These are phyloP conservation scores for Desmophyllum pertusum DNA, from an alignment of 92 coral and sea anemone genomes.

Conservation along the genomic window DNA sequence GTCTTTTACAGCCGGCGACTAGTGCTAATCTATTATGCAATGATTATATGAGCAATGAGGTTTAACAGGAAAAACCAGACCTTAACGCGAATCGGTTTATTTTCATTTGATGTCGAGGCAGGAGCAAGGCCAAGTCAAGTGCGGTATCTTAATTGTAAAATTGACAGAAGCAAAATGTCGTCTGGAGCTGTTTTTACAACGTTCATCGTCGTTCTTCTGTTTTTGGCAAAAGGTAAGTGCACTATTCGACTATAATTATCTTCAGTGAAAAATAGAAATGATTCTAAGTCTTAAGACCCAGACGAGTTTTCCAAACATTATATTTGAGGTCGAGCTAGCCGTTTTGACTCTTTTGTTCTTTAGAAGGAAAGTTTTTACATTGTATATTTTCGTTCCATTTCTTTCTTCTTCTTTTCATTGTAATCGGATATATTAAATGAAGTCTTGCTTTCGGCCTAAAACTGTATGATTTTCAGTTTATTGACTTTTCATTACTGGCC, in stretches of 20 bases:
- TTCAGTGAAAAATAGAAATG: background rate
- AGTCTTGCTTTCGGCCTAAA: background rate
- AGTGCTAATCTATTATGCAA: background rate
- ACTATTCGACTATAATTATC: background rate
- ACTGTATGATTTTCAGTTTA: slow-evolving; percentile 8
- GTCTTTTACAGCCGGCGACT: background rate
- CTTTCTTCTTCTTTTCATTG: background rate
- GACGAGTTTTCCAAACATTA: background rate
- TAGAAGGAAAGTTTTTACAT: background rate
- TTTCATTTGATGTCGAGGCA: background rate
- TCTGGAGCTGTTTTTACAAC: background rate
- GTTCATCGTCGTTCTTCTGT: background rate
- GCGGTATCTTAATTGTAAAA: background rate
- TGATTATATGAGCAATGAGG: background rate
- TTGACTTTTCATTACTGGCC: slow-evolving; percentile 9
- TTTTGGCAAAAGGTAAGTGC: background rate
- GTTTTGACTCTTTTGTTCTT: background rate
- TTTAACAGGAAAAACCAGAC: background rate
- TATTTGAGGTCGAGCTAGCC: background rate
- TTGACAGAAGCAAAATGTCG: background rate
- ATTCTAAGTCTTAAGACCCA: background rate
- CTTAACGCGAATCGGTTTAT: background rate
- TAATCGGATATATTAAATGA: no score
- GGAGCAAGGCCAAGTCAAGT: background rate
- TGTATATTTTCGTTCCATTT: background rate